Percentiles rank a stretch among this genome's conserved stretches.
These are phyloP conservation scores for Bombus ignitus DNA, from an alignment of 1,140 invertebrate genomes.

Conservation along the genomic window DNA sequence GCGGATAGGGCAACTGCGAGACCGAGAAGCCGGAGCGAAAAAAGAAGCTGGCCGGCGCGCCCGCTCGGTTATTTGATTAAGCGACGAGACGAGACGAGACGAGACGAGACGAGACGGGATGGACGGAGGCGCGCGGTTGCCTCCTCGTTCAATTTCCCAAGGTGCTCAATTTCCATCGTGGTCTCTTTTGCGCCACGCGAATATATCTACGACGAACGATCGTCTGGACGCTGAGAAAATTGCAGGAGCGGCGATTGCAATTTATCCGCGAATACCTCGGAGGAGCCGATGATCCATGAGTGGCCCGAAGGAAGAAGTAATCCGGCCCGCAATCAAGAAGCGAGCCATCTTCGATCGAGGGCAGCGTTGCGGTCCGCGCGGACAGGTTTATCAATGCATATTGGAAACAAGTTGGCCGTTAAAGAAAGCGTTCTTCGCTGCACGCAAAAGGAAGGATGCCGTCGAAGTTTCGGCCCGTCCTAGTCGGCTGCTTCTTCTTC, in stretches of 20 bases:
- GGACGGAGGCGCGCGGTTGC: background rate
- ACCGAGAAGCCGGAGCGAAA: background rate
- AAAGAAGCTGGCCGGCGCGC: background rate
- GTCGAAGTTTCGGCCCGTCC: slow-evolving; percentile 44
- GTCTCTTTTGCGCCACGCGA: slow-evolving; percentile 60
- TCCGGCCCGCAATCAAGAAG: slow-evolving; percentile 68
- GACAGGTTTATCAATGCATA: slow-evolving; percentile 75
- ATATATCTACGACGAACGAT: slow-evolving; percentile 62
- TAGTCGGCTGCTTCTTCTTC: slow-evolving; percentile 13
- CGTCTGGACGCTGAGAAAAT: slow-evolving; percentile 66
- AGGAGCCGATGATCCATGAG: slow-evolving; percentile 67
- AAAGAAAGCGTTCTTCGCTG: slow-evolving; percentile 45
- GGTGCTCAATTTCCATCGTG: slow-evolving; percentile 51
- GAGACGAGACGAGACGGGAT: background rate
- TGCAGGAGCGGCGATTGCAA: slow-evolving; percentile 64
- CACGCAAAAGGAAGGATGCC: slow-evolving; percentile 48
- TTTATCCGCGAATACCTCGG: slow-evolving; percentile 62
- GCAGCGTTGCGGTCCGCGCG: slow-evolving; percentile 42
- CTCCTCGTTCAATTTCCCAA: slow-evolving; percentile 46
- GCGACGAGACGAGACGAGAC: slow-evolving; percentile 2
- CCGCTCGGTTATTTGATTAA: slow-evolving; percentile 40
- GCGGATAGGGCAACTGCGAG: background rate
- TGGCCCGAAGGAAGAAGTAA: slow-evolving; percentile 64
- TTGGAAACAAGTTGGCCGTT: slow-evolving; percentile 73
- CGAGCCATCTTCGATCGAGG: slow-evolving; percentile 63